Conservation (phyloP, 2,113 vertebrate species). For the Hipposideros armiger region DNA sequence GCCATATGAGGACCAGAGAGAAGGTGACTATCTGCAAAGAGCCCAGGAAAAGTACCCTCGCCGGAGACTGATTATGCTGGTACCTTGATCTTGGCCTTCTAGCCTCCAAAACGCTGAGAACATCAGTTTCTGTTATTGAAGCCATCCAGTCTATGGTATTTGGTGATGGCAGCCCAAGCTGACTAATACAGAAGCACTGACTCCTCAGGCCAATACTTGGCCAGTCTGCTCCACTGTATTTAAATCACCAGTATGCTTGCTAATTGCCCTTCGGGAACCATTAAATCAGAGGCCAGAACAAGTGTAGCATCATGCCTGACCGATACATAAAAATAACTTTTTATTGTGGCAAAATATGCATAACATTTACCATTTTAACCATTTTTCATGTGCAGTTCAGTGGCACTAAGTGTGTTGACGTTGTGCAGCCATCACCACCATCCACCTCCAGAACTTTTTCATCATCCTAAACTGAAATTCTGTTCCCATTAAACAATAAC, state of each 20-base stretch:
- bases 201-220: accelerated
- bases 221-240: neutral
- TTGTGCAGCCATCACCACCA: no score
- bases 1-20: neutral
- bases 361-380: no score
- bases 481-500: neutral
- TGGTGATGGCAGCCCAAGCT: neutral
- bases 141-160: neutral
- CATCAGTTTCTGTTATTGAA: no score
- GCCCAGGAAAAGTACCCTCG: neutral
- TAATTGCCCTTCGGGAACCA: neutral
- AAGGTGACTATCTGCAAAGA: neutral
- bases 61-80: neutral
- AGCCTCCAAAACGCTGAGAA: neutral
- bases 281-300: neutral
- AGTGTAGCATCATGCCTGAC: neutral
- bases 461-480: neutral
- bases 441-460: no score
- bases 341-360: neutral
- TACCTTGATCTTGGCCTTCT: neutral
- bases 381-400: neutral
- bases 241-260: neutral
- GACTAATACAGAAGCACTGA: no score
- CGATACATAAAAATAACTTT: neutral
- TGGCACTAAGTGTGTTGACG: neutral